Evolutionary conservation across 2,113 vertebrate genomes (phyloP), one percentile per base, ranked within the genome.

Genomic region (Esox niger): DNA sequence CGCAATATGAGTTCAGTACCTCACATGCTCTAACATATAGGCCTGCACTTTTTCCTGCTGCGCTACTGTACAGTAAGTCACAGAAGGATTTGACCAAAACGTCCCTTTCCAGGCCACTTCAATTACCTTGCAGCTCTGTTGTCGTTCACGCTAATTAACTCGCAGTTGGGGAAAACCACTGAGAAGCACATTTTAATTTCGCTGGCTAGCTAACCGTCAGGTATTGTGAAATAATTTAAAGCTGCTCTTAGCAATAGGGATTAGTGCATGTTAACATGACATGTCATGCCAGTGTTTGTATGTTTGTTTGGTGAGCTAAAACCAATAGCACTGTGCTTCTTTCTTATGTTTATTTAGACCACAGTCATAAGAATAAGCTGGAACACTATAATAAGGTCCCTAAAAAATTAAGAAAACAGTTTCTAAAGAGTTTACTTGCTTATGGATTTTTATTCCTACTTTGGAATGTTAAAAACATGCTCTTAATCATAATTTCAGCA

Each of bases 141-240:
- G 77, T 76, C 74, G 66, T 64, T 83, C 70, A 67, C 56, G 32
- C 75, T 88, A 87, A 91, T 89, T 88, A 89, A 84, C 81, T 70
- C 72, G 66, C 33, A 43, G 75, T 49, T 70, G 52, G 56, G 73
- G 70, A 61, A 66, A n/a, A 78, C 11, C 21, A 74, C n/a, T n/a
- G 57, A 25, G 49, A 43, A 56, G 77, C 68, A 61, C n/a, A 56
- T 64, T 81, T 77, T 83, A 68, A 79, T 86, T 80, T 83, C 70
- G 62, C 35, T 71, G 71, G 63, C 71, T 77, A 59, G 9, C 77
- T 84, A 81, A 75, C 69, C 82, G 71, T 76, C 62, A 33, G 70
- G 73, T 73, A 77, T 72, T 79, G 78, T 64, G 77, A 86, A 80
- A 26, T 79, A 81, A 89, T 87, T 88, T 86, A 86, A 86, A 82